Conservation (phyloP, 2,797 vertebrate genomes). For the Ataeniobius toweri region DNA sequence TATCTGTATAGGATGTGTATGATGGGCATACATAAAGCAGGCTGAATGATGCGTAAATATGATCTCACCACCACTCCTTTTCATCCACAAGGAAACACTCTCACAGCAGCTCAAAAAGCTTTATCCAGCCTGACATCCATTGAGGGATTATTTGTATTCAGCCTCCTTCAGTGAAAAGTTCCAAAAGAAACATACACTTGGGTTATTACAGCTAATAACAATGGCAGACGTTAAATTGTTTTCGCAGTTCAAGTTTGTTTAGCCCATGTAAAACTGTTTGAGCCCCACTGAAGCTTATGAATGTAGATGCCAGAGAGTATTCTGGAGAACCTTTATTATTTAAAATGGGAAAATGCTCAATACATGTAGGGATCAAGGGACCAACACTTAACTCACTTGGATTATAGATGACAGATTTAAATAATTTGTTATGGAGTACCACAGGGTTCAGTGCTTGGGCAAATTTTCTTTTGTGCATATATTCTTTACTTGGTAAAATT, state of each 20-base stretch:
- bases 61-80: constrained; percentile 76
- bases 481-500: too few species aligned
- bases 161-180: constrained; percentile 67
- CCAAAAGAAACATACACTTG: constrained; percentile 64
- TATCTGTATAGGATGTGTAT: constrained; percentile 81
- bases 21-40: constrained; percentile 75
- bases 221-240: constrained; percentile 72
- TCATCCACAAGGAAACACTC: constrained; percentile 76
- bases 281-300: constrained; percentile 42
- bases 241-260: constrained; percentile 66
- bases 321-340: constrained; percentile 14
- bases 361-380: not conserved
- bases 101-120: constrained; percentile 75
- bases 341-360: constrained; percentile 4
- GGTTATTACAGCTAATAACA: constrained; percentile 74
- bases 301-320: constrained; percentile 33
- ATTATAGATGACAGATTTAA: not conserved
- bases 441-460: not conserved
- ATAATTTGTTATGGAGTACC: not conserved
- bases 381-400: not conserved
- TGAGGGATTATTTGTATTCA: constrained; percentile 73
- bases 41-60: constrained; percentile 82
- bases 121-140: constrained; percentile 79
- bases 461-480: not conserved
- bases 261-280: constrained; percentile 71